Conservation (phyloP, 2,888 invertebrate genomes). For the Cerastis rubricosa region DNA sequence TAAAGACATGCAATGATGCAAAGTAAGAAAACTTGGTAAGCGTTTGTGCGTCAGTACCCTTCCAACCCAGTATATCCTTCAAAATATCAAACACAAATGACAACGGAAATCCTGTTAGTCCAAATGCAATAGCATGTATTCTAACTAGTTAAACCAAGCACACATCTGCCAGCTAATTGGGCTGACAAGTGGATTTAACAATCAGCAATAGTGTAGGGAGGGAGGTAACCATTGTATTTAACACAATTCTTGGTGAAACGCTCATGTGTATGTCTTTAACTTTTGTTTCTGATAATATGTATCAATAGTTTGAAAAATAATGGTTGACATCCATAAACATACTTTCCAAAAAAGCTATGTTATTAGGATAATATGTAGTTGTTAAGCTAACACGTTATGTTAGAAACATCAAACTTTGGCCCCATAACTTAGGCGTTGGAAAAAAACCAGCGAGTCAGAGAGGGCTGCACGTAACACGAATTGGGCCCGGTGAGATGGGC, state of each 20-base stretch:
- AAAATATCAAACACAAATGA: slow-evolving; percentile 23
- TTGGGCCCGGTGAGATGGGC: neutral
- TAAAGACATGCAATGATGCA: too few relatives aligned
- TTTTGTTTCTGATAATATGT: neutral
- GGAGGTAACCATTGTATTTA: slow-evolving; percentile 24
- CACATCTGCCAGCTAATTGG: slow-evolving; percentile 49
- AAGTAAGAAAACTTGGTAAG: too few relatives aligned
- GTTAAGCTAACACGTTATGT: neutral
- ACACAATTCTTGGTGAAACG: neutral
- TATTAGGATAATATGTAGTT: neutral
- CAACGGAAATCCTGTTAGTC: slow-evolving; percentile 16
- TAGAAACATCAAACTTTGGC: neutral
- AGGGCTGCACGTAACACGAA: neutral
- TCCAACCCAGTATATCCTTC: too few relatives aligned
- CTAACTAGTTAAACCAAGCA: slow-evolving; percentile 44
- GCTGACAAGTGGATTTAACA: slow-evolving; percentile 38
- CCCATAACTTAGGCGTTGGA: neutral
- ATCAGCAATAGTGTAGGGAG: slow-evolving; percentile 33
- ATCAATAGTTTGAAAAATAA: neutral
- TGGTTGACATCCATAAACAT: neutral
- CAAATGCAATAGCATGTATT: slow-evolving; percentile 31
- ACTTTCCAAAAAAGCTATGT: neutral
- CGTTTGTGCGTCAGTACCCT: too few relatives aligned
- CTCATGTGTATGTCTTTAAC: neutral
- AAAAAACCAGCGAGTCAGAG: neutral